phyloP scores from a whole-genome alignment of 2,888 invertebrate species.

The Chouioia cunea region DNA sequence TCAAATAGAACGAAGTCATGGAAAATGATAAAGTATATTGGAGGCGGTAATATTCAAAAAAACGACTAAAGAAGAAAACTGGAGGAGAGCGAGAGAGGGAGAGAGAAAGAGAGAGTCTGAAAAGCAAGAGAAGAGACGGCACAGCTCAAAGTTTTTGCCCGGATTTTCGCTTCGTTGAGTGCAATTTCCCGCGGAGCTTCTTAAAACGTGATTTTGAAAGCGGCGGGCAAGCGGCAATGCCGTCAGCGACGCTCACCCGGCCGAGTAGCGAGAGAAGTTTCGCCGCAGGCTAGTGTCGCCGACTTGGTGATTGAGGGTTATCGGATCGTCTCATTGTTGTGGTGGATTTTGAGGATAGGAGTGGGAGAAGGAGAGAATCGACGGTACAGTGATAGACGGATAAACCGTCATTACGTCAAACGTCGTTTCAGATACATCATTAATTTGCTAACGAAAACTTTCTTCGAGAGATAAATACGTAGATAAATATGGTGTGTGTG shows the following conservation, averaged over 20 bases:
- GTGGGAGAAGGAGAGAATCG: conserved; percentile 3
- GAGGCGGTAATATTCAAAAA: too few species aligned
- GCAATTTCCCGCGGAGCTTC: conserved; percentile 40
- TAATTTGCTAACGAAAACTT: conserved; percentile 18
- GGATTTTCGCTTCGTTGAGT: conserved; percentile 38
- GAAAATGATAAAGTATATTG: too few species aligned
- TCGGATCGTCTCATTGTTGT: conserved; percentile 29
- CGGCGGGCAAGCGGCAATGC: background rate
- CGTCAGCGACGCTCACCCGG: background rate
- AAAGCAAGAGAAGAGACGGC: background rate
- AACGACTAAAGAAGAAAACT: background rate
- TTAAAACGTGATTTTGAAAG: conserved; percentile 43
- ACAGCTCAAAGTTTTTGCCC: conserved; percentile 23
- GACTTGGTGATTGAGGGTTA: conserved; percentile 42
- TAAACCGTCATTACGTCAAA: background rate
- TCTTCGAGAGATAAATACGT: conserved; percentile 7
- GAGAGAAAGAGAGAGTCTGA: background rate
- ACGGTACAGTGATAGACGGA: background rate
- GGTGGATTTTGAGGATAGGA: conserved; percentile 1
- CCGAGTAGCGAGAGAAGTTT: background rate
- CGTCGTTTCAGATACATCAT: conserved; percentile 13
- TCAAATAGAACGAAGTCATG: too few species aligned
- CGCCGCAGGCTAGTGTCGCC: conserved; percentile 28
- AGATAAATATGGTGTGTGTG: too few species aligned
- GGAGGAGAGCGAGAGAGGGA: background rate